Percentiles rank a stretch among this genome's conserved stretches.
These are phyloP conservation scores for Anoplophora glabripennis DNA, from an alignment of 1,140 invertebrate species.

Conservation along the genomic window DNA sequence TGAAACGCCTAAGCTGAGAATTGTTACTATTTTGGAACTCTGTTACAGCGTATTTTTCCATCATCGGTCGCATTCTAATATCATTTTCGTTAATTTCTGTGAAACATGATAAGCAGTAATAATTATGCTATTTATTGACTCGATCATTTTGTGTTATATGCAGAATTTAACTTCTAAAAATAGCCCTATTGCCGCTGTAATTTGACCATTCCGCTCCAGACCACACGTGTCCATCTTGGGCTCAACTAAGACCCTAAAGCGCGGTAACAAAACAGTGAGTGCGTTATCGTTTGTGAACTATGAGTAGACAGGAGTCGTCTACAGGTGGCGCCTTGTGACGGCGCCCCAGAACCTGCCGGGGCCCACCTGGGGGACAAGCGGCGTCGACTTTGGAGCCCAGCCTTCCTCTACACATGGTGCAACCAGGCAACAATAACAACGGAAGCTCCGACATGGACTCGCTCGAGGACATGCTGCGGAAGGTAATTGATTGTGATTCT, in stretches of 20 bases:
- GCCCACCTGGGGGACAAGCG: background rate
- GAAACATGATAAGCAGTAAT: no score
- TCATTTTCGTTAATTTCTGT: no score
- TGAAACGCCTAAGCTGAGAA: no score
- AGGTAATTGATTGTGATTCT: slow-evolving; percentile 60
- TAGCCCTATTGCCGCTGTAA: no score
- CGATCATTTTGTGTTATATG: no score
- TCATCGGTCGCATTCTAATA: no score
- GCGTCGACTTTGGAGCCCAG: slow-evolving; percentile 2
- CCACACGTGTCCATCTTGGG: background rate
- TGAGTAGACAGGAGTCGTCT: background rate
- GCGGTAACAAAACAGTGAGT: background rate
- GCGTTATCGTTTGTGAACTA: background rate
- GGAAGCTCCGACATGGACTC: slow-evolving; percentile 75
- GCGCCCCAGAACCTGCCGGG: background rate
- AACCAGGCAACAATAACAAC: slow-evolving; percentile 61
- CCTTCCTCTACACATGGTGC: slow-evolving; percentile 44
- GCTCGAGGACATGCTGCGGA: slow-evolving; percentile 76
- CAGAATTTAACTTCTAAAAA: no score
- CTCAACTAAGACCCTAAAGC: background rate
- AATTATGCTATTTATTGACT: no score
- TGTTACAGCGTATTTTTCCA: no score
- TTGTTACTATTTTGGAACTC: no score
- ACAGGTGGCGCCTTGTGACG: background rate
- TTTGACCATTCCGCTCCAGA: background rate